Conservation (phyloP, 2,888 invertebrate genomes). For the Protodeltote pygarga region DNA sequence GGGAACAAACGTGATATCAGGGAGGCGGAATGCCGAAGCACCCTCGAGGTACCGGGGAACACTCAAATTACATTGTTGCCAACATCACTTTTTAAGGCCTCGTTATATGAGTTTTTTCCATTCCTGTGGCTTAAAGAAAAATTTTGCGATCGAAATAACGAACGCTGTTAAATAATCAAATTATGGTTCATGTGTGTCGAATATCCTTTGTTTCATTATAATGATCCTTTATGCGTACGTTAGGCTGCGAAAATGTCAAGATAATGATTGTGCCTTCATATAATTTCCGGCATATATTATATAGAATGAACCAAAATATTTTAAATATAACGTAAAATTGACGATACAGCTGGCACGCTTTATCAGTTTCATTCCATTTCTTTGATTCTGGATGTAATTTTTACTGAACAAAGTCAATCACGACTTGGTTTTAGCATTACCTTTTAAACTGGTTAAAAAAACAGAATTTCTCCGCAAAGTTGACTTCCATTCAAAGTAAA, state of each 20-base stretch:
- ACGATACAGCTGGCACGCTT: background rate
- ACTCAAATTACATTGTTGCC: slow-evolving; percentile 56
- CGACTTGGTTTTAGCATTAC: slow-evolving; percentile 19
- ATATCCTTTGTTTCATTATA: too few species aligned
- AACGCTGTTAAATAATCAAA: slow-evolving; percentile 15
- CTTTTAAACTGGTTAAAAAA: slow-evolving; percentile 19
- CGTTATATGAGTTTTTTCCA: slow-evolving; percentile 40
- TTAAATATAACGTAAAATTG: background rate
- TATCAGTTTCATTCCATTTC: slow-evolving; percentile 2
- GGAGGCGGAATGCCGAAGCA: slow-evolving; percentile 44
- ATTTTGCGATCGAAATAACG: slow-evolving; percentile 8
- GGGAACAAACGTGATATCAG: slow-evolving; percentile 39
- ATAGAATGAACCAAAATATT: background rate
- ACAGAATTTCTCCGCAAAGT: slow-evolving; percentile 9
- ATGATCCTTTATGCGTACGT: too few species aligned
- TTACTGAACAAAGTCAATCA: slow-evolving; percentile 10
- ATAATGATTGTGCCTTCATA: too few species aligned
- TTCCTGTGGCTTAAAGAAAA: slow-evolving; percentile 20
- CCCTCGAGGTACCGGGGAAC: slow-evolving; percentile 35
- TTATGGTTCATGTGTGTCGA: slow-evolving; percentile 8
- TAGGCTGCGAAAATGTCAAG: too few species aligned
- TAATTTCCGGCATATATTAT: too few species aligned
- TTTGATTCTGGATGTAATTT: slow-evolving; percentile 3
- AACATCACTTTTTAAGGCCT: slow-evolving; percentile 45
- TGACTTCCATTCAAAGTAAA: slow-evolving; percentile 14